phyloP scores from a whole-genome alignment of 1,140 invertebrate species.

The Hyposmocoma kahamanoa region DNA sequence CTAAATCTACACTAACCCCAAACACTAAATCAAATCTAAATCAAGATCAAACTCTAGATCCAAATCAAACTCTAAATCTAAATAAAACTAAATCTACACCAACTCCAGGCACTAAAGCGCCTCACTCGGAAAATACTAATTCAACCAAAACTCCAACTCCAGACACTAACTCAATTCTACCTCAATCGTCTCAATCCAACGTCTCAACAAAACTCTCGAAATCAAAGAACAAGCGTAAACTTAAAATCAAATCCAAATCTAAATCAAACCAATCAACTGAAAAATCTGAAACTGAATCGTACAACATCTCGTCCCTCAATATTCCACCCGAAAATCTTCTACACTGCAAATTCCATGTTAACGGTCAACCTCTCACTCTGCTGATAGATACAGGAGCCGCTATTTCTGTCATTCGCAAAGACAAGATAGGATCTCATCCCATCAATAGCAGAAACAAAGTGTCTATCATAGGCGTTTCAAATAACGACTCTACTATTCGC shows the following conservation, averaged over 20 bases:
- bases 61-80: slow-evolving; percentile 8
- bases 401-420: slow-evolving; percentile 11
- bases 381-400: slow-evolving; percentile 15
- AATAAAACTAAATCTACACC: too few relatives aligned
- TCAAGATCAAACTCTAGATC: slow-evolving; percentile 6
- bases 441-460: slow-evolving; percentile 7
- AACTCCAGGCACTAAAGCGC: background rate
- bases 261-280: background rate
- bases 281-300: background rate
- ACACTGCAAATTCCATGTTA: slow-evolving; percentile 8
- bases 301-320: slow-evolving; percentile 2
- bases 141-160: background rate
- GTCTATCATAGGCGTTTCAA: slow-evolving; percentile 13
- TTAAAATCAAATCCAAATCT: background rate
- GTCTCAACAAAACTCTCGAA: background rate
- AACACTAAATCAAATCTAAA: slow-evolving; percentile 1
- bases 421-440: slow-evolving; percentile 7
- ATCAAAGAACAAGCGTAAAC: background rate
- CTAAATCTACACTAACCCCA: slow-evolving; percentile 8
- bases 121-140: background rate
- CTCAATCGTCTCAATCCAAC: background rate
- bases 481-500: background rate
- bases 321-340: slow-evolving; percentile 12
- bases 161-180: background rate
- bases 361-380: slow-evolving; percentile 3